phyloP scores from a whole-genome alignment of 1,140 invertebrate species.

The Pseudomyrmex pallidus region DNA sequence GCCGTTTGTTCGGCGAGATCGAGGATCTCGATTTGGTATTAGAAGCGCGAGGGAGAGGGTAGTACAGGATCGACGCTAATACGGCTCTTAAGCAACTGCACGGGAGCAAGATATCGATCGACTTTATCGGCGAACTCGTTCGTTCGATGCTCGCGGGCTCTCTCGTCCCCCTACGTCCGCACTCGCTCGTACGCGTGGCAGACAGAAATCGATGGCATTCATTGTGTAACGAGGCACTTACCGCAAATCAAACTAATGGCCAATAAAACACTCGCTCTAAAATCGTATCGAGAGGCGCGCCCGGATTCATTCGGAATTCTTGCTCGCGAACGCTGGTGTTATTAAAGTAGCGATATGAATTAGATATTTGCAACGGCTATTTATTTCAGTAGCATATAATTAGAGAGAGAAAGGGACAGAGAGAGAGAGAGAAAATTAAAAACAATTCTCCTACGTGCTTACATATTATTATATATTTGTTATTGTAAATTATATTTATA shows the following conservation, averaged over 20 bases:
- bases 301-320: slow-evolving; percentile 49
- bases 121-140: slow-evolving; percentile 59
- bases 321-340: slow-evolving; percentile 36
- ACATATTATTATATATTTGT: no score
- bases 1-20: slow-evolving; percentile 63
- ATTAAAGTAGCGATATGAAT: slow-evolving; percentile 39
- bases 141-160: slow-evolving; percentile 20
- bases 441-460: not conserved
- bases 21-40: slow-evolving; percentile 51
- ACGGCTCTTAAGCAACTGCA: slow-evolving; percentile 57
- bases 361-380: slow-evolving; percentile 40
- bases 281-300: slow-evolving; percentile 61
- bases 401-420: no score
- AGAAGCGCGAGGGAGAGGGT: not conserved
- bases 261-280: slow-evolving; percentile 74
- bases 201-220: slow-evolving; percentile 75
- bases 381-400: slow-evolving; percentile 37
- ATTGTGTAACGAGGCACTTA: slow-evolving; percentile 79
- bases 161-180: not conserved
- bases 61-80: slow-evolving; percentile 66
- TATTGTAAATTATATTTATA: no score
- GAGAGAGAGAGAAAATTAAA: no score
- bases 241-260: slow-evolving; percentile 79
- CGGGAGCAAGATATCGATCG: slow-evolving; percentile 72
- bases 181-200: slow-evolving; percentile 41